Base-by-base conservation (phyloP, 2,113 vertebrate species). In the Talpa occidentalis region DNA sequence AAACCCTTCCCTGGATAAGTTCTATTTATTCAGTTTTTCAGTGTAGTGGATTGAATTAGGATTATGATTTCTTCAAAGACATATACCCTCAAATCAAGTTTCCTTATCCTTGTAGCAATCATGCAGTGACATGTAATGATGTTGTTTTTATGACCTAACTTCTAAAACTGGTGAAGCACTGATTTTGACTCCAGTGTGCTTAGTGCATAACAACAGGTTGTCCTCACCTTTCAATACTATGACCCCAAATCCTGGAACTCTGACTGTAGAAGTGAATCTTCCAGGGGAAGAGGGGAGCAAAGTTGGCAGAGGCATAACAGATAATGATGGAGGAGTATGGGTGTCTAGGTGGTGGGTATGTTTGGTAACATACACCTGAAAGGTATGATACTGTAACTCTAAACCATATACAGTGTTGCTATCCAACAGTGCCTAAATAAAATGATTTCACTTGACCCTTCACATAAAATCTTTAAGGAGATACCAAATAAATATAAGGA, bases 81-180 rank as follows among this genome's bases (percentile, higher is more conserved):
- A 78, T 42, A 24, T 2, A 95, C 35, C 40, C 67, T 44, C n/a
- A 69, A 87, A 26, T 3, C 47, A 26, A 14, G 4, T 60, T 79
- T 93, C 49, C 6, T 74, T 78, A 30, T 78, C 26, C 11, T 85
- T 49, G 19, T n/a, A 74, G 49, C 11, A 88, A 52, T 88, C 89
- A 83, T 3, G 0, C 37, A 69, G 12, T 82, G 56, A 70, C 69
- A 70, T 40, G 30, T 5, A 85, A 42, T 74, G 16, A 26, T 74
- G 21, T 14, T 76, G 64, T 32, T 52, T 74, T 54, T 59, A 70
- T 26, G 62, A 59, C 37, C 67, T 88, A 85, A 86, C 79, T 70
- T 95, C 37, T 83, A 94, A 95, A 93, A 37, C 5, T 95, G 42
- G 49, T 87, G n/a, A 94, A 67, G n/a, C n/a, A 30, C 22, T 85